Base-by-base conservation (phyloP, 2,113 vertebrate genomes). In the Neotoma lepida region DNA sequence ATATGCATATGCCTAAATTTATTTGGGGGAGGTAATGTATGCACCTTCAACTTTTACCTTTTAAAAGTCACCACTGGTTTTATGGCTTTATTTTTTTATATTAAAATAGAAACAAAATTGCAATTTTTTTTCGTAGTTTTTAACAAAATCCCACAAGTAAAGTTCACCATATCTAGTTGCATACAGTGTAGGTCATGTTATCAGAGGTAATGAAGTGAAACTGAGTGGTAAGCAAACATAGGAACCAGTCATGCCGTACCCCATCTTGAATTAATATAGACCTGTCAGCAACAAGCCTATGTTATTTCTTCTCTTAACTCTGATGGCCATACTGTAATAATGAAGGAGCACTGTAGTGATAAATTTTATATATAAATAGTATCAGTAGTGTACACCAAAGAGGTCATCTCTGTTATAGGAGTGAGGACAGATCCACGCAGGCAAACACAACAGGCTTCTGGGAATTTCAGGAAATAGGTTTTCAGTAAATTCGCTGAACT, bases 241-340 rank as follows among this genome's bases (percentile, higher is more conserved):
- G 51, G 95, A 88, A 39, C 39, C 46, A 46, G 9, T 81, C n/a
- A 12, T 18, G 0, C 71, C 76, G n/a, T 8, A 46, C 35, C 8
- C 4, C 5, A 63, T 68, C 49, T 77, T 82, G 17, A 86, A 12
- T 91, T 91, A 88, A 68, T 30, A 68, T 0, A 61, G 13, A 12
- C 49, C 76, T 6, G 2, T 76, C 88, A 30, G 33, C 17, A 30
- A 39, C 22, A 0, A 2, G 39, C 74, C 22, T 26, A 0, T 77
- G 35, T 10, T 86, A 26, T n/a, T 68, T 91, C 88, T 95, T 63
- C 64, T 92, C 24, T 46, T 41, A 96, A 71, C 30, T 92, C 87
- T 93, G 93, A 1, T 10, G 24, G 80, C 64, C 41, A 33, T 39
- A 2, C 1, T 61, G 1, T 58, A 85, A 58, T 49, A 93, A 88